Base-by-base conservation (phyloP, 37 sponge, comb jelly and placozoan genomes). In the Lycopodina hypogea region DNA sequence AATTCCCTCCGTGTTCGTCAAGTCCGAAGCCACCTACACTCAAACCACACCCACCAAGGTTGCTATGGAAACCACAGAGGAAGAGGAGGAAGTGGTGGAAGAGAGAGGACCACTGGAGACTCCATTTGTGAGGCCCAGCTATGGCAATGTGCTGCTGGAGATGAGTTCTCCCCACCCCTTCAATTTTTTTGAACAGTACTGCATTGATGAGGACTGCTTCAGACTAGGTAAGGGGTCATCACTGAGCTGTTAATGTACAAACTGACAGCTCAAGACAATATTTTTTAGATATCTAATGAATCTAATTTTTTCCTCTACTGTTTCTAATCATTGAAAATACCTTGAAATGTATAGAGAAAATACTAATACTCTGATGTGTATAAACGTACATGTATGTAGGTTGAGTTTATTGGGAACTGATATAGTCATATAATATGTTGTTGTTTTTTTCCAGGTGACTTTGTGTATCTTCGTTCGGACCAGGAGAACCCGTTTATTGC, bases 391-490 rank as follows among this genome's bases (percentile, higher is more conserved):
- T n/a, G n/a, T n/a, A n/a, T n/a, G n/a, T n/a, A n/a, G n/a, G n/a
- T n/a, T n/a, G n/a, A n/a, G n/a, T n/a, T n/a, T n/a, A n/a, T n/a
- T n/a, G n/a, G n/a, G n/a, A n/a, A n/a, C n/a, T n/a, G n/a, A n/a
- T n/a, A n/a, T n/a, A n/a, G n/a, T n/a, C n/a, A n/a, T n/a, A n/a
- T n/a, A n/a, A n/a, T n/a, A n/a, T n/a, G n/a, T n/a, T n/a, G n/a
- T n/a, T n/a, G 37, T 75, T 55, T 22, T 28, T 58, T 30, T 55
- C 17, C 76, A 94, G 96, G 96, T 77, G 97, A 96, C 63, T 91
- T 64, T 88, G 97, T 96, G 30, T 96, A 88, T 58, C 86, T 96
- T 37, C 52, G 90, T n/a, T 89, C 95, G 12, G 94, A 96, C 55
- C 75, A 93, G 68, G 74, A 82, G n/a, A n/a, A 56, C n/a, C 89